Evolutionary conservation across 2,113 vertebrate species (phyloP), one percentile per base, ranked within the genome.

Genomic region (Ceuthmochares aereus): DNA sequence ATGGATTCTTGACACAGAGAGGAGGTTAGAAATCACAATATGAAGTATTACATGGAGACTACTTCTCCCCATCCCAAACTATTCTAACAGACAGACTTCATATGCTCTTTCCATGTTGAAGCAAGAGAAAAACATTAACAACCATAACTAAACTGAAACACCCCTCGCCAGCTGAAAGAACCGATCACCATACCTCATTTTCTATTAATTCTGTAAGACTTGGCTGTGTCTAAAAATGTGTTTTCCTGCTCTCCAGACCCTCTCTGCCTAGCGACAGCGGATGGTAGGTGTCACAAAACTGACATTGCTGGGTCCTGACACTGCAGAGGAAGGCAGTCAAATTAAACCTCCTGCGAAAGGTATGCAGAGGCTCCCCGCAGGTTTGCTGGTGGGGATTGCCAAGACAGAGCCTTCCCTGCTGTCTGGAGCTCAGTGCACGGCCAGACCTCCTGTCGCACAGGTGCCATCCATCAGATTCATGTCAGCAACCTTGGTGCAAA

Each of bases 381-480:
- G 2, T 30, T 32, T 43, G 26, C 51, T 17, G 59, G 68, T 25
- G 40, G 19, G 51, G 43, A 22, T 0, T 26, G 34, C 43, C 1
- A 1, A 58, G 42, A 77, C 69, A 76, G 58, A 89, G 72, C 68
- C 72, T 22, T 47, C 12, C 36, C 22, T 1, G 6, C 42, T 45
- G 37, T 4, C 27, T 0, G 0, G 19, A 56, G 49, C 67, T 88
- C 73, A 6, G 42, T 0, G 20, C 43, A 6, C 42, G 45, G 51
- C 52, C 84, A 90, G 56, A 52, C 20, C 52, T 70, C 66, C 66
- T 4, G 26, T 0, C 30, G 64, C 56, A 51, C 67, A 10, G 22
- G 34, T 21, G 23, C 52, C 84, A 43, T 1, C 3, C 1, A 5
- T 13, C 78, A 51, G n/a, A 45, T 25, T 12, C 0, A 0, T 23